A percentile compares a stretch with the other conserved stretches of the same genome.
Evolutionary conservation across 2,888 invertebrate genomes (phyloP).

Genomic region (Stenchaetothrips biformis): DNA sequence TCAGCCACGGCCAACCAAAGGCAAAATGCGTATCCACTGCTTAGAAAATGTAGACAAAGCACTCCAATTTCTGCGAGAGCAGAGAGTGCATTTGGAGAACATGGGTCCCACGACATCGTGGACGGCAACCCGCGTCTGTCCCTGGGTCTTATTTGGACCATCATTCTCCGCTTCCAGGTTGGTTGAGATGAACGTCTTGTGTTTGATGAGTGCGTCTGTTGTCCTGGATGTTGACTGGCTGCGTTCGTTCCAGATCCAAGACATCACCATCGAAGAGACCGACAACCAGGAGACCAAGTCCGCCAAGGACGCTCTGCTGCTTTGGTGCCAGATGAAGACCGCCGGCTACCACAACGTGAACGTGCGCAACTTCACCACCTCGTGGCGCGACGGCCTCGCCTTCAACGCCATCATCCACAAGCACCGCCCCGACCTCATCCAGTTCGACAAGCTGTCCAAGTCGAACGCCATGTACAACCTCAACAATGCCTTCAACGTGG

Average conservation of each 20-base stretch:
- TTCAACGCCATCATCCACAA: constrained; percentile 99
- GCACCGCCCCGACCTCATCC: constrained; percentile 88
- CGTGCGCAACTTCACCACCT: constrained; percentile 97
- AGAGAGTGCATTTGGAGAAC: constrained; percentile 98
- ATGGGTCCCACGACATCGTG: constrained; percentile 99
- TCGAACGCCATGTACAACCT: constrained; percentile 93
- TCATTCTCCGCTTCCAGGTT: constrained; percentile 98
- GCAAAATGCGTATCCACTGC: constrained; percentile 99
- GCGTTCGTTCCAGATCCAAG: constrained; percentile 76
- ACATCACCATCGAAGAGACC: constrained; percentile 98
- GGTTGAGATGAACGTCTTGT: constrained; percentile 31
- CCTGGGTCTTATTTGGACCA: constrained; percentile 99
- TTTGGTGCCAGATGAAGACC: constrained; percentile 99
- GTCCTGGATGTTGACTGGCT: constrained; percentile 28
- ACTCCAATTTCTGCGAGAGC: constrained; percentile 93
- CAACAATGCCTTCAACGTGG: constrained; percentile 96
- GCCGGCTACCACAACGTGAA: constrained; percentile 99
- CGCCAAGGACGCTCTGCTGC: constrained; percentile 91
- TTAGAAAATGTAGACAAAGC: constrained; percentile 99
- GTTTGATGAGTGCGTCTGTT: not conserved
- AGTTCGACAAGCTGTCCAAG: constrained; percentile 91
- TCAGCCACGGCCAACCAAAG: constrained; percentile 94
- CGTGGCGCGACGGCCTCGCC: constrained; percentile 97
- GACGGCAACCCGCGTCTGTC: constrained; percentile 96
- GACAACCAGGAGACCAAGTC: constrained; percentile 99